A percentile compares a stretch with the other conserved stretches of the same genome.
Conservation (phyloP, 2,797 vertebrate genomes). For the Benthosema pterotum region DNA sequence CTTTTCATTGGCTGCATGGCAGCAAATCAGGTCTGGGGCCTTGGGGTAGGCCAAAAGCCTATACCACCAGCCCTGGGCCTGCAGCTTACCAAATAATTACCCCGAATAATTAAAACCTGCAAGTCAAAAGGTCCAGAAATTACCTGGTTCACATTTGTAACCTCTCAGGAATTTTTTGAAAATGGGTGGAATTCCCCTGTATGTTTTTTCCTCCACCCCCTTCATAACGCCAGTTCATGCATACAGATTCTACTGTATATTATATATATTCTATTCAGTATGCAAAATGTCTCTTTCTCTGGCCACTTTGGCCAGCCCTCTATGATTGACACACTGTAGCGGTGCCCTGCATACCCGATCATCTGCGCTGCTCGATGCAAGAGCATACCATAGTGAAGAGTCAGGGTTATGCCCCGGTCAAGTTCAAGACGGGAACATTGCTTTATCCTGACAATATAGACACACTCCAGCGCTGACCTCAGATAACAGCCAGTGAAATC, state of each 20-base stretch:
- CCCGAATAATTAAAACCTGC: too few species aligned
- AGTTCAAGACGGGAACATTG: conserved; percentile 22
- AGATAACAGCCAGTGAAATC: conserved; percentile 17
- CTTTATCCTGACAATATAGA: conserved; percentile 26
- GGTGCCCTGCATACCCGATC: conserved; percentile 17
- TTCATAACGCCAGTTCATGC: conserved; percentile 3
- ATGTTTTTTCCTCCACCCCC: conserved; percentile 11
- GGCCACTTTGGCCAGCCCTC: not conserved
- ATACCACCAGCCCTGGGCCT: too few species aligned
- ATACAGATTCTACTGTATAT: not conserved
- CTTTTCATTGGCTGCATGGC: too few species aligned
- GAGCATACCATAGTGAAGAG: conserved; percentile 5
- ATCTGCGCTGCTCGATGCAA: conserved; percentile 4
- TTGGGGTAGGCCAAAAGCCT: too few species aligned
- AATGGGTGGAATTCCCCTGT: conserved; percentile 4
- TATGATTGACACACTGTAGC: conserved; percentile 6
- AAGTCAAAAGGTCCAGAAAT: too few species aligned
- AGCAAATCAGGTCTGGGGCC: too few species aligned
- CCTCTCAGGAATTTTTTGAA: conserved; percentile 36
- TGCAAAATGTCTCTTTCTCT: conserved; percentile 24
- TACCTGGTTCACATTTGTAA: too few species aligned
- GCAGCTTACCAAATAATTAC: too few species aligned
- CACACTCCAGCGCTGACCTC: conserved; percentile 15
- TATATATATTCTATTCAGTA: conserved; percentile 11
- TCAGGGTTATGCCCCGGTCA: conserved; percentile 7